phyloP scores from a whole-genome alignment of 2,113 vertebrate genomes.

The Platysteira castanea region DNA sequence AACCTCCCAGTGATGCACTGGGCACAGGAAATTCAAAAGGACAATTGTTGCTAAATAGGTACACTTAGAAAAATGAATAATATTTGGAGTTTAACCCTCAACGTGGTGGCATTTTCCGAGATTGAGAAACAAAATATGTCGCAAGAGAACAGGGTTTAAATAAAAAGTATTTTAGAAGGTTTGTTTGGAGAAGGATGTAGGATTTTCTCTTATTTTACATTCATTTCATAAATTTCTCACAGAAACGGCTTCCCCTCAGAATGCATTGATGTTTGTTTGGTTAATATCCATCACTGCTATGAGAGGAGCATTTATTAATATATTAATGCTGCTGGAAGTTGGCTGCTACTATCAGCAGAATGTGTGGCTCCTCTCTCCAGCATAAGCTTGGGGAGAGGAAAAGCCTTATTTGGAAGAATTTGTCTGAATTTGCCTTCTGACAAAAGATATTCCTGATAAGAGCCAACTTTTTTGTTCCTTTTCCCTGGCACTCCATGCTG shows the following conservation, averaged over 20 bases:
- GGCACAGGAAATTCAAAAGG: constrained; percentile 45
- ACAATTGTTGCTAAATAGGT: constrained; percentile 56
- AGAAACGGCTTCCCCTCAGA: background rate
- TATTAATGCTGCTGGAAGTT: background rate
- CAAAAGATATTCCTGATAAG: background rate
- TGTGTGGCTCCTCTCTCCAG: background rate
- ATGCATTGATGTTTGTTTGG: background rate
- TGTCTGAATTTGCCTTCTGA: background rate
- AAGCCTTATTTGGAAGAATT: background rate
- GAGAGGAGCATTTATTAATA: background rate
- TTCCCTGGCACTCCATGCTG: background rate
- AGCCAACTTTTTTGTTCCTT: background rate
- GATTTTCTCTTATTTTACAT: background rate
- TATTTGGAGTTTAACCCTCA: background rate
- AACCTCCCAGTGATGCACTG: constrained; percentile 27
- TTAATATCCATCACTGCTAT: background rate
- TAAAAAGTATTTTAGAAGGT: background rate
- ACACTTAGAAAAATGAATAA: background rate
- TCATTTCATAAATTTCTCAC: background rate
- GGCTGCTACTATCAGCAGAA: background rate
- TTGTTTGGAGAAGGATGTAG: background rate
- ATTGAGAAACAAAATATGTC: background rate
- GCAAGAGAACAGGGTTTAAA: background rate
- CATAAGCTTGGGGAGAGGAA: background rate
- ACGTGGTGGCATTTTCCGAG: background rate